Conservation (phyloP, 2,888 invertebrate species). For the Caenorhabditis becei region DNA sequence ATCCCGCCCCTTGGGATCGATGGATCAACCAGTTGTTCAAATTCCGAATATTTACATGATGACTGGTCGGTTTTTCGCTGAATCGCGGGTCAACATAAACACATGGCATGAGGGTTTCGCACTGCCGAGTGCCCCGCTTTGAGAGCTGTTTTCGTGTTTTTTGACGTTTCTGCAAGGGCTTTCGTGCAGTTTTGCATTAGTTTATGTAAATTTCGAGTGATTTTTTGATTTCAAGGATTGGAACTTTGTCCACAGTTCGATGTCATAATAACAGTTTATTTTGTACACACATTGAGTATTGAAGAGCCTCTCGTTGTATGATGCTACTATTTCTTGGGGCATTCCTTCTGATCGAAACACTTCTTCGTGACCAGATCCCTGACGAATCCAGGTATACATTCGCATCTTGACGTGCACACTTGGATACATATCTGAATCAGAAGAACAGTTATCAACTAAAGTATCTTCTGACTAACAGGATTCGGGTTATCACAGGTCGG, state of each 20-base stretch:
- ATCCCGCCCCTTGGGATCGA: conserved; percentile 33
- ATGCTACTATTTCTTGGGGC: too few species aligned
- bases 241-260: too few species aligned
- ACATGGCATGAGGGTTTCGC: background rate
- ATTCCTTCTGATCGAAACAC: conserved; percentile 5
- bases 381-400: conserved; percentile 25
- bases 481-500: conserved; percentile 23
- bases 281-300: too few species aligned
- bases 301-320: too few species aligned
- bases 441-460: conserved; percentile 2
- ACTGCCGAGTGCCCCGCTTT: background rate
- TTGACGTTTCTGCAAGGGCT: background rate
- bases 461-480: background rate
- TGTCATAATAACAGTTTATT: too few species aligned
- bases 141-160: background rate
- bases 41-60: conserved; percentile 49
- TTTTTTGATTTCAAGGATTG: conserved; percentile 9
- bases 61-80: conserved; percentile 26
- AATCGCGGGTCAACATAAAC: conserved; percentile 23
- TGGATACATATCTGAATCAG: conserved; percentile 2
- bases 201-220: too few species aligned
- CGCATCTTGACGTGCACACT: conserved; percentile 12
- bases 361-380: conserved; percentile 11
- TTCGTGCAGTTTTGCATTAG: too few species aligned
- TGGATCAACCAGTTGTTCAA: conserved; percentile 51